phyloP scores from a whole-genome alignment of 2,888 invertebrate species.

The Plutella xylostella region DNA sequence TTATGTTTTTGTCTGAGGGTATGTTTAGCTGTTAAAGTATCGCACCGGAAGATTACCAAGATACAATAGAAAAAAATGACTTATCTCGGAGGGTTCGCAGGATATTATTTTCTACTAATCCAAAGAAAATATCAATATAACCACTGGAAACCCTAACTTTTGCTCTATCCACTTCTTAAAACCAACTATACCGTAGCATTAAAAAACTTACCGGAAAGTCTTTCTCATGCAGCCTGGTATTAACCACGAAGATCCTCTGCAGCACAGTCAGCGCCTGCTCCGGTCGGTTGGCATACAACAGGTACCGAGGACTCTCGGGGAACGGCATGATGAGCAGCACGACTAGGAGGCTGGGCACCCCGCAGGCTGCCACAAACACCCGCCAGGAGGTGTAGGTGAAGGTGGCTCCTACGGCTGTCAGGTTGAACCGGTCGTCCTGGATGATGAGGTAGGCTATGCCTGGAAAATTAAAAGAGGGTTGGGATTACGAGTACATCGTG shows the following conservation, averaged over 20 bases:
- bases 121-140: too few relatives aligned
- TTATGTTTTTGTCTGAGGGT: too few relatives aligned
- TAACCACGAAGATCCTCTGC: slow-evolving; percentile 64
- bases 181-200: too few relatives aligned
- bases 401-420: slow-evolving; percentile 26
- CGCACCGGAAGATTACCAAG: too few relatives aligned
- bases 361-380: slow-evolving; percentile 72
- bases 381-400: slow-evolving; percentile 70
- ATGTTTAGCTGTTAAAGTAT: too few relatives aligned
- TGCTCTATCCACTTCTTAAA: too few relatives aligned
- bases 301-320: slow-evolving; percentile 70
- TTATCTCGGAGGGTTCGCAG: too few relatives aligned
- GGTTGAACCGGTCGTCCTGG: slow-evolving; percentile 41
- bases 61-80: too few relatives aligned
- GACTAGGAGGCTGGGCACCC: slow-evolving; percentile 66
- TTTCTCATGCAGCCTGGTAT: slow-evolving; percentile 55
- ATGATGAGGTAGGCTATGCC: slow-evolving; percentile 62
- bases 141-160: too few relatives aligned
- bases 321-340: slow-evolving; percentile 59
- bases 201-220: slow-evolving; percentile 65
- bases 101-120: too few relatives aligned
- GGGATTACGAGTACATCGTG: too few relatives aligned
- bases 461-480: slow-evolving; percentile 22
- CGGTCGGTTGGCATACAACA: slow-evolving; percentile 58
- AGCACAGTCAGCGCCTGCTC: slow-evolving; percentile 63